These are phyloP conservation scores for Centropus bengalensis DNA, from an alignment of 2,113 vertebrate genomes.

Conservation along the genomic window DNA sequence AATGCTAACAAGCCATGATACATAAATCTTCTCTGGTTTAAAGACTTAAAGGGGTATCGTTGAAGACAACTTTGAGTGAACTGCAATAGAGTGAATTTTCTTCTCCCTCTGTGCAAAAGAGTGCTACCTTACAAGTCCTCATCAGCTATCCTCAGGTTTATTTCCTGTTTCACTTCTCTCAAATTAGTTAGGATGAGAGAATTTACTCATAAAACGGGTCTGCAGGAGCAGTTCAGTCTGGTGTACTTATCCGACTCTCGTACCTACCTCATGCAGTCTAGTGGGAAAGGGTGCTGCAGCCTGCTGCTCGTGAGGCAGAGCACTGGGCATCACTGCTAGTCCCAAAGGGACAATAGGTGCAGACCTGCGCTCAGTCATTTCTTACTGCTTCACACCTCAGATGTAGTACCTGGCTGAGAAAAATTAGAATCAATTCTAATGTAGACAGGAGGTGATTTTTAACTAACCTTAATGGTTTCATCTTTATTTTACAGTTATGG, in stretches of 20 bases:
- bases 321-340: no score
- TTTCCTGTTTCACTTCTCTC: neutral
- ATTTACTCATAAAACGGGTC: neutral
- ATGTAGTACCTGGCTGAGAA: neutral
- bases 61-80: neutral
- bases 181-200: neutral
- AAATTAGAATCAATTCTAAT: neutral
- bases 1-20: neutral
- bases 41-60: neutral
- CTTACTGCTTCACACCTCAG: neutral
- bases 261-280: neutral
- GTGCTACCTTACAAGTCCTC: neutral
- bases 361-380: neutral
- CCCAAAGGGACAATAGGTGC: neutral
- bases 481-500: neutral
- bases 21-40: neutral
- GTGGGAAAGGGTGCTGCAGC: neutral
- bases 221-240: rapidly evolving
- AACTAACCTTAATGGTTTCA: neutral
- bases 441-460: neutral
- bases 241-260: neutral
- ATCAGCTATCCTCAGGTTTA: neutral
- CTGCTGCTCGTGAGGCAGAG: neutral
- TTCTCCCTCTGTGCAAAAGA: neutral
- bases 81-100: neutral